phyloP scores from a whole-genome alignment of 2,888 invertebrate genomes.

The Apodemia zela region DNA sequence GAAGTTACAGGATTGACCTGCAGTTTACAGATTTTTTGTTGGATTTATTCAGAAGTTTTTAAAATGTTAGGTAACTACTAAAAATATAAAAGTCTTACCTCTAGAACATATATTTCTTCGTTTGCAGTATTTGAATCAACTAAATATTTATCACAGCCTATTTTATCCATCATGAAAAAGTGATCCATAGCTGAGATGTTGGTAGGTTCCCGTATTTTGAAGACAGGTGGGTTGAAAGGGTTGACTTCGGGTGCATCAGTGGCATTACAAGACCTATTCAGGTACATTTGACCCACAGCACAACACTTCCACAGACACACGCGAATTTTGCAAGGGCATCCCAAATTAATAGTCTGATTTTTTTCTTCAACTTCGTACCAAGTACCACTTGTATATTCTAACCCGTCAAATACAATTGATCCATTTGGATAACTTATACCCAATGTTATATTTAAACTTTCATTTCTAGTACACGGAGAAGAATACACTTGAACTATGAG shows the following conservation, averaged over 20 bases:
- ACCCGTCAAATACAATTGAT: slow-evolving; percentile 49
- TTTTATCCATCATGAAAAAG: slow-evolving; percentile 56
- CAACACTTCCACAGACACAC: slow-evolving; percentile 66
- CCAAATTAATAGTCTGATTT: slow-evolving; percentile 39
- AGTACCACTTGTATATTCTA: slow-evolving; percentile 47
- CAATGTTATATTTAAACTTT: slow-evolving; percentile 57
- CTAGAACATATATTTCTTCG: slow-evolving; percentile 58
- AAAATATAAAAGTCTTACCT: slow-evolving; percentile 42
- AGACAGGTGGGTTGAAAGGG: slow-evolving; percentile 59
- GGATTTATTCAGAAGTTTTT: too few relatives aligned
- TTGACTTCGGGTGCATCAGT: slow-evolving; percentile 42
- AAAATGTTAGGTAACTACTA: too few relatives aligned
- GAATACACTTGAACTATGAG: slow-evolving; percentile 24
- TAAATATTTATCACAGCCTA: slow-evolving; percentile 52
- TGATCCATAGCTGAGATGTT: slow-evolving; percentile 44
- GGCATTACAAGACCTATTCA: slow-evolving; percentile 43
- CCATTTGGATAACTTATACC: slow-evolving; percentile 48
- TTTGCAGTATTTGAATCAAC: slow-evolving; percentile 42
- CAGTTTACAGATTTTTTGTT: too few relatives aligned
- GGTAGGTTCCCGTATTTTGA: slow-evolving; percentile 43
- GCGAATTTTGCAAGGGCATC: slow-evolving; percentile 63
- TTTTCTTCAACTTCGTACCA: slow-evolving; percentile 54
- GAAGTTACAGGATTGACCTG: too few relatives aligned
- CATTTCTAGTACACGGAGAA: slow-evolving; percentile 47
- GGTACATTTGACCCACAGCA: slow-evolving; percentile 40